Evolutionary conservation across 2,113 vertebrate genomes (phyloP), one percentile per base, ranked within the genome.

Genomic region (Salvelinus alpinus): DNA sequence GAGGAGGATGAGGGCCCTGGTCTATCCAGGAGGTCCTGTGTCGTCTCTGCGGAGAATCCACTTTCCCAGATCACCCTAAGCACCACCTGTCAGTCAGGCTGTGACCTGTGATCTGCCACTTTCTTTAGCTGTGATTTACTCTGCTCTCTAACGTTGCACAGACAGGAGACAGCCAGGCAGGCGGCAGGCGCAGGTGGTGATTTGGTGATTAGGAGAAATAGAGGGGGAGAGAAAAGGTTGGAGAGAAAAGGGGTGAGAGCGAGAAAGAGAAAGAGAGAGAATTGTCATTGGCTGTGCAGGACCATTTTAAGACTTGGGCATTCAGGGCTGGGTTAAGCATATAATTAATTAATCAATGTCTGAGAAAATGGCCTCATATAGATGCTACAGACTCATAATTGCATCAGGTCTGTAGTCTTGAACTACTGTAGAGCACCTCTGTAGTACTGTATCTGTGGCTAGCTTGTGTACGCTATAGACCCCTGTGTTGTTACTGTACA

Each of bases 11-110:
- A 5, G 29, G 44, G 71, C 75, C 74, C 70, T 62, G 7, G 6
- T 24, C 12, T 13, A n/a, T 22, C 12, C 74, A 57, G 70, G 59
- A 79, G 66, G 60, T 77, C 71, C 74, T 18, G 25, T 71, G 81
- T 76, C 80, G 71, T 73, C 76, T 70, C 79, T 68, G 84, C 70
- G 71, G 75, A 85, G 70, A 90, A 89, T 92, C 90, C 88, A 88
- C 85, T 86, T 85, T 87, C 83, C 78, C 77, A 82, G 89, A 86
- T 89, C 85, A 84, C 72, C 60, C 60, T 90, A 93, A 92, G 86
- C 84, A 84, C 80, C n/a, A 22, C 59, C 87, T 84, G 85, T 72
- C 84, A 84, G 69, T 85, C 75, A 82, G 82, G 75, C 70, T 85
- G 44, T 70, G 70, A 27, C n/a, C 48, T 25, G 65, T 71, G 64